Conservation (phyloP, 1,140 invertebrate species). For the Drosophila erecta region DNA sequence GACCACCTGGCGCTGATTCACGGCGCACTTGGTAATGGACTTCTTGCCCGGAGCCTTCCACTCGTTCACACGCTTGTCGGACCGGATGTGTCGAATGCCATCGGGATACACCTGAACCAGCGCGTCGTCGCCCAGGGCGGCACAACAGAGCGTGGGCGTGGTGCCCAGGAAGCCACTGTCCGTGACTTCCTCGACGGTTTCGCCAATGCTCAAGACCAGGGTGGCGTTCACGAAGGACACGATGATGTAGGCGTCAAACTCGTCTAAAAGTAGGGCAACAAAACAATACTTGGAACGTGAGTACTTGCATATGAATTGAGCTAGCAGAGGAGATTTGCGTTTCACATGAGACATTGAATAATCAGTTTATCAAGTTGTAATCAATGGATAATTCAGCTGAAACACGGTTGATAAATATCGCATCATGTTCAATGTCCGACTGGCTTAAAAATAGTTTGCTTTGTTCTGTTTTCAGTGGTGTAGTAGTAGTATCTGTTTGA, state of each 20-base stretch:
- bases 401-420: slow-evolving; percentile 83
- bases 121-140: slow-evolving; percentile 98
- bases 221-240: slow-evolving; percentile 99
- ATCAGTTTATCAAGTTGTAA: slow-evolving; percentile 82
- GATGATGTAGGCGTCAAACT: slow-evolving; percentile 99
- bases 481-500: slow-evolving; percentile 67
- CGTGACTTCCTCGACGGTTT: slow-evolving; percentile 99
- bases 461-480: slow-evolving; percentile 7
- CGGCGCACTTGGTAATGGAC: slow-evolving; percentile 98
- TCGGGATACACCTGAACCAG: slow-evolving; percentile 99
- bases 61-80: slow-evolving; percentile 99
- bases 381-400: slow-evolving; percentile 84
- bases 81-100: slow-evolving; percentile 98
- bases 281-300: slow-evolving; percentile 28
- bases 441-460: slow-evolving; percentile 36
- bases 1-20: slow-evolving; percentile 99
- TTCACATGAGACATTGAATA: slow-evolving; percentile 57
- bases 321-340: slow-evolving; percentile 8
- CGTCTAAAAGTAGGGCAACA: slow-evolving; percentile 64
- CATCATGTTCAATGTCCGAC: slow-evolving; percentile 80
- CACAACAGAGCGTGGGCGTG: slow-evolving; percentile 98
- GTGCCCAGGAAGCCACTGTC: slow-evolving; percentile 99
- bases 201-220: slow-evolving; percentile 99
- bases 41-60: slow-evolving; percentile 99
- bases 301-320: not conserved